Evolutionary conservation across 2,797 vertebrate species (phyloP).

Genomic region (Onychomys arenicola): DNA sequence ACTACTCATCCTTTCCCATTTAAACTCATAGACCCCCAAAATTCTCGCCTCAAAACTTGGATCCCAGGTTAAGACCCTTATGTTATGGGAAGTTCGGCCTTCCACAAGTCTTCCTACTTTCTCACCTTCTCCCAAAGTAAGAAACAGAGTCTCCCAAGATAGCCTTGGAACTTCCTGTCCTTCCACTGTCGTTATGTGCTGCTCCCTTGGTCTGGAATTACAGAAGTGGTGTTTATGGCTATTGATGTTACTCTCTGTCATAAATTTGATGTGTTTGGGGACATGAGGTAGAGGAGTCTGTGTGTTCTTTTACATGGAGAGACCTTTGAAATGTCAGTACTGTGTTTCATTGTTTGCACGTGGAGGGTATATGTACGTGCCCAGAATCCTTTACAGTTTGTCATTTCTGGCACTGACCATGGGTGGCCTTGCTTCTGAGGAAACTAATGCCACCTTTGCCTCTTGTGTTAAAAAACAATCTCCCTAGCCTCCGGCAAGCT

Average conservation of each 20-base stretch:
- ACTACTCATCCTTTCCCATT: not conserved
- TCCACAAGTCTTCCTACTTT: not conserved
- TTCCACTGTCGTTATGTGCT: not conserved
- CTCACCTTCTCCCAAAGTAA: not conserved
- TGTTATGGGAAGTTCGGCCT: not conserved
- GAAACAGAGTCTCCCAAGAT: not conserved
- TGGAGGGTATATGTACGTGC: not conserved
- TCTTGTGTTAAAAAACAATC: constrained; percentile 35
- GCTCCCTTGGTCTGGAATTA: not conserved
- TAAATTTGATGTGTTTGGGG: not conserved
- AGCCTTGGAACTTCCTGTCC: not conserved
- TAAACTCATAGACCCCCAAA: not conserved
- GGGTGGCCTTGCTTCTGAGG: constrained; percentile 33
- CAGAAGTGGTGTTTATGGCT: not conserved
- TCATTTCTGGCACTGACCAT: constrained; percentile 43
- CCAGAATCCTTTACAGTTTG: constrained; percentile 44
- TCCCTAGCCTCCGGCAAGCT: constrained; percentile 66
- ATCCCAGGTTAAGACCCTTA: constrained; percentile 8
- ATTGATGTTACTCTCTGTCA: not conserved
- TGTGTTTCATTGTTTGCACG: not conserved
- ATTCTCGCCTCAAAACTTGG: not conserved
- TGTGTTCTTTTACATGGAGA: not conserved
- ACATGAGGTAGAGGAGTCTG: not conserved
- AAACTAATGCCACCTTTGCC: constrained; percentile 51
- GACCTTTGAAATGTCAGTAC: constrained; percentile 6